Evolutionary conservation across 2,797 vertebrate species (phyloP).

Genomic region (Tadarida brasiliensis): DNA sequence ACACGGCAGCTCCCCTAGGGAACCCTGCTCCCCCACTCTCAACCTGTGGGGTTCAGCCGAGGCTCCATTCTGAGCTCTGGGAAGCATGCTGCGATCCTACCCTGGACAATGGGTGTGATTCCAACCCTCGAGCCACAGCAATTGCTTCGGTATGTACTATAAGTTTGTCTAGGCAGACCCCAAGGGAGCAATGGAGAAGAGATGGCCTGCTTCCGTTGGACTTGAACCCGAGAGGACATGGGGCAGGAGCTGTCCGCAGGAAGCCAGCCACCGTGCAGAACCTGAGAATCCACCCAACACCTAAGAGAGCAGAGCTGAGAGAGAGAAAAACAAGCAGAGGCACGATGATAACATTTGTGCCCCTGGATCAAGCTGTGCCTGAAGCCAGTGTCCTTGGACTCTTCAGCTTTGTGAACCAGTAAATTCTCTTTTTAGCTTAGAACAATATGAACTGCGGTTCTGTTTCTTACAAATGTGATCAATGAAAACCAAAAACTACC

Average conservation of each 20-base stretch:
- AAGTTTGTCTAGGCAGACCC: background rate
- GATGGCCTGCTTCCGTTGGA: background rate
- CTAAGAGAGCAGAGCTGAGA: background rate
- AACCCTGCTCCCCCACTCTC: background rate
- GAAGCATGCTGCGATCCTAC: background rate
- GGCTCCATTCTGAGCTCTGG: background rate
- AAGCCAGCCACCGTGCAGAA: background rate
- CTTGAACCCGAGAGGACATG: background rate
- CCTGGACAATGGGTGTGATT: accelerated
- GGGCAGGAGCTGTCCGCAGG: background rate
- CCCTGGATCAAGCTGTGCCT: background rate
- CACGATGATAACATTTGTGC: accelerated
- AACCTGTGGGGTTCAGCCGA: accelerated
- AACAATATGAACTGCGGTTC: background rate
- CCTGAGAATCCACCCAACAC: background rate
- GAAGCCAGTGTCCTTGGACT: background rate
- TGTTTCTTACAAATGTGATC: background rate
- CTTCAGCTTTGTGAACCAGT: background rate
- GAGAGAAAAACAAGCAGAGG: background rate
- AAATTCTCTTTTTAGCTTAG: background rate
- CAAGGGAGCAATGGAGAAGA: background rate
- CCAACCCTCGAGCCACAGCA: background rate
- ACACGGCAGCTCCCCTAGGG: background rate
- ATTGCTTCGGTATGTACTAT: background rate
- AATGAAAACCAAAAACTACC: background rate